phyloP scores from a whole-genome alignment of 2,888 invertebrate species.

The Aporophyla lueneburgensis region DNA sequence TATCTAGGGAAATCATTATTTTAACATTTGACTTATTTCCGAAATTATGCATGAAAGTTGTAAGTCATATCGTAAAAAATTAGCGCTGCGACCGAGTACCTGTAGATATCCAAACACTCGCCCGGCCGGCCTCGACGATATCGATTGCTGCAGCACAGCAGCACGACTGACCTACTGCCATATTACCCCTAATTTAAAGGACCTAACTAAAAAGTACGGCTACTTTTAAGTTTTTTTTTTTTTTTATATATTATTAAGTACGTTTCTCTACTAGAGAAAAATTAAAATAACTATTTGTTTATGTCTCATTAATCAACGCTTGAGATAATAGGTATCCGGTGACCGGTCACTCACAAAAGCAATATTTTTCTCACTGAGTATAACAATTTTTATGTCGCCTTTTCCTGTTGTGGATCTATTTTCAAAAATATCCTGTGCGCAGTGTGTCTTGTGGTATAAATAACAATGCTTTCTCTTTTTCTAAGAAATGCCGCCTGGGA shows the following conservation, averaged over 20 bases:
- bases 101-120: constrained; percentile 2
- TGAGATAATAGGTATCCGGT: background rate
- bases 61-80: background rate
- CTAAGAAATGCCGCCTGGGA: background rate
- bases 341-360: background rate
- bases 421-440: background rate
- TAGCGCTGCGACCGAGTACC: background rate
- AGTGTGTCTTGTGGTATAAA: background rate
- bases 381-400: background rate
- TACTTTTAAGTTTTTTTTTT: background rate
- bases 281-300: background rate
- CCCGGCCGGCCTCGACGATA: background rate
- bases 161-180: background rate
- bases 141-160: constrained; percentile 19
- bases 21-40: background rate
- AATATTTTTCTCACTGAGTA: background rate
- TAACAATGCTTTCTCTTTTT: background rate
- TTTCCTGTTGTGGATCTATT: background rate
- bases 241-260: background rate
- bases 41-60: background rate
- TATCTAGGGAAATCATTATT: background rate
- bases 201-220: background rate
- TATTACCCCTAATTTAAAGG: background rate
- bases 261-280: background rate
- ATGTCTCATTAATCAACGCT: background rate